Percentiles rank a stretch among this genome's conserved stretches.
Conservation (phyloP, 2,797 vertebrate genomes). For the Peromyscus aztecus region DNA sequence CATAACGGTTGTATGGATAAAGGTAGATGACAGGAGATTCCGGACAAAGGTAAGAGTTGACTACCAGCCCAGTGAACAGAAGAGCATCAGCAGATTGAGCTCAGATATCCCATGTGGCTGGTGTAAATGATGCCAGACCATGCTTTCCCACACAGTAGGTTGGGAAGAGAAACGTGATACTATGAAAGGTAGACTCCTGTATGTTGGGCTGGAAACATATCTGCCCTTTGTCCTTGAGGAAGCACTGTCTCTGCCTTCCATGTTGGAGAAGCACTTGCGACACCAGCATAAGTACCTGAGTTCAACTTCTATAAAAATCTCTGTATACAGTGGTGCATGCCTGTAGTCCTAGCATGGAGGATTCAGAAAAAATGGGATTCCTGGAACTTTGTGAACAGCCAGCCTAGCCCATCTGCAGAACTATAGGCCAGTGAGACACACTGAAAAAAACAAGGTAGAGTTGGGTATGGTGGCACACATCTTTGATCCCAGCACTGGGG, state of each 20-base stretch:
- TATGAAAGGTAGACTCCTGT: background rate
- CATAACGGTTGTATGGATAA: fast-evolving
- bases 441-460: background rate
- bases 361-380: background rate
- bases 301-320: background rate
- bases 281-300: background rate
- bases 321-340: too few species aligned
- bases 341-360: too few species aligned
- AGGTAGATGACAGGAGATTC: background rate
- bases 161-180: background rate
- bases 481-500: background rate
- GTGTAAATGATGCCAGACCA: too few species aligned
- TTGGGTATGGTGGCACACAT: background rate
- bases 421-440: background rate
- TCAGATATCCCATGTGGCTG: background rate
- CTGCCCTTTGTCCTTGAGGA: background rate
- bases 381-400: background rate
- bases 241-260: background rate
- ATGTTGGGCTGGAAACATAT: too few species aligned
- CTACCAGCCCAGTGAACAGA: background rate
- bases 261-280: background rate
- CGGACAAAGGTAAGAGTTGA: background rate
- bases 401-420: background rate
- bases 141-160: fast-evolving
- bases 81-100: background rate